These are phyloP conservation scores for Lathronympha strigana DNA, from an alignment of 2,888 invertebrate species.

Conservation along the genomic window DNA sequence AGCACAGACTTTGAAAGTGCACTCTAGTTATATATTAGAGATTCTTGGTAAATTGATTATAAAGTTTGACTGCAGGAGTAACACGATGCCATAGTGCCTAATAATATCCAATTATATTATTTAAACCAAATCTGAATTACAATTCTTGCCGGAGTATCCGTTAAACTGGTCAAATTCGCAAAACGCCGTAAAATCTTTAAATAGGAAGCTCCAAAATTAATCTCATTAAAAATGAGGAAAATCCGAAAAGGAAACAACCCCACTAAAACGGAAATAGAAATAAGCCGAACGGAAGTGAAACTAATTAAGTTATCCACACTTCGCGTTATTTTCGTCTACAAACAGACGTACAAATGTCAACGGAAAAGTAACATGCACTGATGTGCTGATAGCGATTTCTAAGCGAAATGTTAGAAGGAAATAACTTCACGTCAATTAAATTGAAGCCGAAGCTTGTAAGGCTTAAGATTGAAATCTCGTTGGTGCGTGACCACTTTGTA, in stretches of 20 bases:
- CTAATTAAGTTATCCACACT: slow-evolving; percentile 82
- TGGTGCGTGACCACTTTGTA: slow-evolving; percentile 51
- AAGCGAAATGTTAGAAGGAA: slow-evolving; percentile 67
- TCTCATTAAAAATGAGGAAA: slow-evolving; percentile 74
- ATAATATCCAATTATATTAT: too few relatives aligned
- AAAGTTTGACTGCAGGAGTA: too few relatives aligned
- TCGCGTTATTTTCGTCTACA: slow-evolving; percentile 78
- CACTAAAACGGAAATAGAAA: slow-evolving; percentile 81
- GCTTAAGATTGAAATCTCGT: slow-evolving; percentile 55
- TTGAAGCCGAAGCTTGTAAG: slow-evolving; percentile 51
- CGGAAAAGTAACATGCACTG: slow-evolving; percentile 72
- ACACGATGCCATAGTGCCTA: too few relatives aligned
- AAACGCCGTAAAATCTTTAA: slow-evolving; percentile 40
- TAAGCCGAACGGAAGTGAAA: slow-evolving; percentile 81
- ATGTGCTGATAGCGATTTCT: slow-evolving; percentile 71
- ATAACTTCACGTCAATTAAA: slow-evolving; percentile 48
- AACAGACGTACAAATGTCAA: slow-evolving; percentile 80
- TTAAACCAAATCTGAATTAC: too few relatives aligned
- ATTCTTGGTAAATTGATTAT: too few relatives aligned
- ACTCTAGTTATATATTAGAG: too few relatives aligned
- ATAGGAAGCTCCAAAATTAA: slow-evolving; percentile 69
- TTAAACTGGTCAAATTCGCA: not conserved
- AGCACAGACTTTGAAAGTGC: too few relatives aligned
- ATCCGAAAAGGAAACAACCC: slow-evolving; percentile 76
- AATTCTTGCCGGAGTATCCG: not conserved